These are phyloP conservation scores for Ophioninae sp. DNA, from an alignment of 2,888 invertebrate genomes.

Conservation along the genomic window DNA sequence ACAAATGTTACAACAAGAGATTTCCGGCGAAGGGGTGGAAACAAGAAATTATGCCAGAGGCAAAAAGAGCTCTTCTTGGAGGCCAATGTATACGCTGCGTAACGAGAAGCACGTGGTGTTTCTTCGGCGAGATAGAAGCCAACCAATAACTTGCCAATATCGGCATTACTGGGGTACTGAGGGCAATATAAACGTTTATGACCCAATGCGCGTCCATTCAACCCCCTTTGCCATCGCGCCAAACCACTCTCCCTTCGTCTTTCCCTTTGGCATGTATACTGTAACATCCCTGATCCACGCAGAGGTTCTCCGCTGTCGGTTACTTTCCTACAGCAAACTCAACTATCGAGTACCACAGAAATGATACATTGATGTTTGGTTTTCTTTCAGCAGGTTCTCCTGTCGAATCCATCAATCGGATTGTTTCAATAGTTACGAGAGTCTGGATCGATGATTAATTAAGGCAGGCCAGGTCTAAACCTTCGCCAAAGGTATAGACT, in stretches of 20 bases:
- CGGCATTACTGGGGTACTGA: slow-evolving; percentile 78
- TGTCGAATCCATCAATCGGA: neutral
- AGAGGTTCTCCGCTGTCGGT: slow-evolving; percentile 65
- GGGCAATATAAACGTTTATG: slow-evolving; percentile 81
- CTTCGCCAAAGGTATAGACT: too few species aligned
- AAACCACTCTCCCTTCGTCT: slow-evolving; percentile 54
- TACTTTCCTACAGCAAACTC: neutral
- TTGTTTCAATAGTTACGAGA: neutral
- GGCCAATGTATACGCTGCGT: slow-evolving; percentile 54
- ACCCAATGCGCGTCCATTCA: slow-evolving; percentile 74
- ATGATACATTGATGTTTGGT: neutral
- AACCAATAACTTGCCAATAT: slow-evolving; percentile 81
- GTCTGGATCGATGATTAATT: too few species aligned
- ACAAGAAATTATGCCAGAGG: slow-evolving; percentile 56
- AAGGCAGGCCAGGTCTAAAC: too few species aligned
- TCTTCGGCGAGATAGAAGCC: slow-evolving; percentile 62
- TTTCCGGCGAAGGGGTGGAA: neutral
- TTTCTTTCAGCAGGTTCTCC: neutral
- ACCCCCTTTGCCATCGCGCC: slow-evolving; percentile 65
- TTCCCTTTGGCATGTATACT: slow-evolving; percentile 40
- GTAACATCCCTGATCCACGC: slow-evolving; percentile 62
- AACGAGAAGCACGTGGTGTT: slow-evolving; percentile 49
- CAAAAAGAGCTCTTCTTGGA: slow-evolving; percentile 54
- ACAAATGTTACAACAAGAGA: slow-evolving; percentile 30
- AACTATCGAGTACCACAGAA: neutral